Evolutionary conservation across 2,797 vertebrate genomes (phyloP).

Genomic region (Chiloscyllium punctatum): DNA sequence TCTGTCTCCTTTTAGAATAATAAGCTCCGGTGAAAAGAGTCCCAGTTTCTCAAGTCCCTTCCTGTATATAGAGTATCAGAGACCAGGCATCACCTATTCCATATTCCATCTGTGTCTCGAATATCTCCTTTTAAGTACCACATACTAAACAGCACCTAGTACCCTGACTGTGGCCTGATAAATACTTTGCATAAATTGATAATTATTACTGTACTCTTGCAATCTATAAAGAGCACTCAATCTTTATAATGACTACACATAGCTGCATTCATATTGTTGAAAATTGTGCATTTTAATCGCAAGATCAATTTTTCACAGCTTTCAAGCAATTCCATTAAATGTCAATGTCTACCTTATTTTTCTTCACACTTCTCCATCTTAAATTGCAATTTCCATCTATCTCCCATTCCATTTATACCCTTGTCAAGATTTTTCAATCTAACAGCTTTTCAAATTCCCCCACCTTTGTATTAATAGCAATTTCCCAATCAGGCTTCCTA

Average conservation of each 20-base stretch:
- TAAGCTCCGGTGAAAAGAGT: not conserved
- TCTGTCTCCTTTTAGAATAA: not conserved
- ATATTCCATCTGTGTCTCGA: not conserved
- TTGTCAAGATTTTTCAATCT: not conserved
- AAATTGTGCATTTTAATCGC: not conserved
- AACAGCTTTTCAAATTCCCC: not conserved
- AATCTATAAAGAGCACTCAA: not conserved
- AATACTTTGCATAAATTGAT: not conserved
- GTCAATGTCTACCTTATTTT: not conserved
- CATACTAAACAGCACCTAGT: not conserved
- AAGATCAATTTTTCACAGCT: not conserved
- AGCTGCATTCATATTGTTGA: not conserved
- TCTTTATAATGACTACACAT: not conserved
- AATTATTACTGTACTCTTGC: not conserved
- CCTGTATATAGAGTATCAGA: not conserved
- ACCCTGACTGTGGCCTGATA: not conserved
- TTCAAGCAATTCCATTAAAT: not conserved
- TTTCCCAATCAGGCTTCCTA: not conserved
- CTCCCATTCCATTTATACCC: not conserved
- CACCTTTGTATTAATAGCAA: not conserved
- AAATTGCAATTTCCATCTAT: not conserved
- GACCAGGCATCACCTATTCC: not conserved
- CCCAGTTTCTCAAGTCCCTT: not conserved
- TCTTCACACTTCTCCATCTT: not conserved
- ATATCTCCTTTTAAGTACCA: not conserved